Evolutionary conservation across 2,797 vertebrate genomes (phyloP), one percentile per base, ranked within the genome.

Genomic region (Coranthus polyacanthus): DNA sequence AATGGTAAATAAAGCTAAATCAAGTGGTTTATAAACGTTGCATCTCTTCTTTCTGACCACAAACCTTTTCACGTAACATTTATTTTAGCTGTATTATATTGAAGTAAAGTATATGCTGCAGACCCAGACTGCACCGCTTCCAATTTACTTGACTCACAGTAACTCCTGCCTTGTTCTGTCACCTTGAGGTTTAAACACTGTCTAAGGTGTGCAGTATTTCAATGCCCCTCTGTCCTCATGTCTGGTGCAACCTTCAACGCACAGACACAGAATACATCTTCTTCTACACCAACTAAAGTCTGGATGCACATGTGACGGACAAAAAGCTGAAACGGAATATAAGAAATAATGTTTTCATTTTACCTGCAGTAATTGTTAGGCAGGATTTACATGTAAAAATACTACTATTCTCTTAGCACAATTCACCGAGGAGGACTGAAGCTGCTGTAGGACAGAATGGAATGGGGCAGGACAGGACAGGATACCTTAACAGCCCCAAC

Each of bases 401-500:
- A n/a, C 1, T n/a, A n/a, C 5, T 8, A 18, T 38, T 16, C n/a
- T 53, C 9, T 24, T 34, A 22, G 16, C n/a, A 1, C 37, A 20
- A 32, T 51, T 41, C 38, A 44, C 13, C 2, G 15, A 57, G 39
- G 58, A 49, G 12, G 34, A 42, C 15, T 36, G 41, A 38, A 24
- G 26, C 24, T 24, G 15, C 52, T 53, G 43, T 26, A 29, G 37
- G 54, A 38, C 53, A 44, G 43, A 45, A 36, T 12, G 39, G 10
- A 7, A 51, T 36, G 26, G 50, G 45, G 46, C 55, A 58, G 16
- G 4, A 52, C 13, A 43, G 32, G 22, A 50, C 16, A 68, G 34
- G 22, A 41, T 20, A 45, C 37, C 39, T 42, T 39, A 54, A 68
- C 64, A 49, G 44, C 45, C 55, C 29, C 47, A 44, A 52, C 65